phyloP scores from a whole-genome alignment of 2,888 invertebrate species.

The Tenodera sinensis region DNA sequence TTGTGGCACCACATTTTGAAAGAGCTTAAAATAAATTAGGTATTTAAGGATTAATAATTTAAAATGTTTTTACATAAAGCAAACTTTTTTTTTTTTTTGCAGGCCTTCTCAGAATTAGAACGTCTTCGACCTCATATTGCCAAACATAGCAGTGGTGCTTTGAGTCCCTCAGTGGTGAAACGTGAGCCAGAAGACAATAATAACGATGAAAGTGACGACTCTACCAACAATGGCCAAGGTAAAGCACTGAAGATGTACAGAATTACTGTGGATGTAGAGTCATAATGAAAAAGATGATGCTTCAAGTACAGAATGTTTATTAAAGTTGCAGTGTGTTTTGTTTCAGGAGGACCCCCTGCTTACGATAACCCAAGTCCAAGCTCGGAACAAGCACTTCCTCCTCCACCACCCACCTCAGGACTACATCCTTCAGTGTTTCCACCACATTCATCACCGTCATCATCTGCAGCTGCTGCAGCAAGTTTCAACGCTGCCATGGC shows the following conservation, averaged over 20 bases:
- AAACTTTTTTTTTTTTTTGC: constrained; percentile 26
- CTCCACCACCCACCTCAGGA: constrained; percentile 11
- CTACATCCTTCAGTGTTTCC: constrained; percentile 32
- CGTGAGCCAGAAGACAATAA: constrained; percentile 40
- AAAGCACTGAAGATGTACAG: neutral
- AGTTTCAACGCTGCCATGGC: constrained; percentile 45
- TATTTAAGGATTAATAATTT: no score
- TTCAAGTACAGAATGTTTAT: no score
- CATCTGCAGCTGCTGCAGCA: constrained; percentile 41
- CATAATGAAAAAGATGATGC: neutral
- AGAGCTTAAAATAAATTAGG: no score
- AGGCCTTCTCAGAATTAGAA: constrained; percentile 69
- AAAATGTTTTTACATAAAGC: neutral
- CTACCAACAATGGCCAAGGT: constrained; percentile 17
- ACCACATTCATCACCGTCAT: constrained; percentile 35
- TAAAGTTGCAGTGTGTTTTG: neutral
- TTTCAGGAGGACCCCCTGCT: constrained; percentile 16
- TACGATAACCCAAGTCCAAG: constrained; percentile 20
- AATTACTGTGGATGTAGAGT: neutral
- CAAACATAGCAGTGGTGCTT: constrained; percentile 62
- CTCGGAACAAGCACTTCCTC: constrained; percentile 15
- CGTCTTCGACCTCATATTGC: constrained; percentile 65
- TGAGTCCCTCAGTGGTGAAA: constrained; percentile 41
- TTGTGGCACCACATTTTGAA: no score
- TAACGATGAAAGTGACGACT: constrained; percentile 37